phyloP scores from a whole-genome alignment of 2,113 vertebrate genomes.

The Carollia perspicillata region DNA sequence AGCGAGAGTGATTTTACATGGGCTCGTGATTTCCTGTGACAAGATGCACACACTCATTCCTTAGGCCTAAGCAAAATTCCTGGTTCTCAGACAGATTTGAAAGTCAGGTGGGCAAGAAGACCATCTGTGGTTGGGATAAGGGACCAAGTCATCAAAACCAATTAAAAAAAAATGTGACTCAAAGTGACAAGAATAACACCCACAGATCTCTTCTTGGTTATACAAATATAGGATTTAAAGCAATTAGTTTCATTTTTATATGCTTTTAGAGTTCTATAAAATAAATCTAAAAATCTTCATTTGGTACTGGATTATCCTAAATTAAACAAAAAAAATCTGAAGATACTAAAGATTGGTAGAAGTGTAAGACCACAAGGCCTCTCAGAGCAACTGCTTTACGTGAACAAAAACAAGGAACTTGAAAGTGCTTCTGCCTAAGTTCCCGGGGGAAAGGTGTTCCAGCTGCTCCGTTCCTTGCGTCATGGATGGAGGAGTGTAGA shows the following conservation, averaged over 20 bases:
- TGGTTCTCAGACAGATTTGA: conserved; percentile 14
- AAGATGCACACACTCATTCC: conserved; percentile 24
- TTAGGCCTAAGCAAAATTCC: conserved; percentile 64
- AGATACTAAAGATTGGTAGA: background rate
- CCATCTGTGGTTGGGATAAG: conserved; percentile 37
- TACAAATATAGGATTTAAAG: background rate
- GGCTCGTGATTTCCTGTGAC: conserved; percentile 58
- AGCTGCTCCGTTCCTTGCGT: accelerated
- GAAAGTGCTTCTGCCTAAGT: background rate
- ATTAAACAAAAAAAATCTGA: background rate
- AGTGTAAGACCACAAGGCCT: background rate
- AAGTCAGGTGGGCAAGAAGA: background rate
- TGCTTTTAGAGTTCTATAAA: background rate
- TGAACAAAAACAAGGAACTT: background rate
- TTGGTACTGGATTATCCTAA: background rate
- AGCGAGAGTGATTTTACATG: conserved; percentile 35
- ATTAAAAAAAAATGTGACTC: background rate
- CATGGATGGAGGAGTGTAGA: accelerated
- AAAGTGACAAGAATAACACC: background rate
- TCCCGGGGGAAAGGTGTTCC: background rate
- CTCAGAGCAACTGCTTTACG: background rate
- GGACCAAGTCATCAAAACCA: background rate
- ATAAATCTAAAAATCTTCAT: background rate
- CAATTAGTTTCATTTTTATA: background rate
- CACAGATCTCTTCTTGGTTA: background rate